A percentile compares a stretch with the other conserved stretches of the same genome.
Evolutionary conservation across 2,797 vertebrate genomes (phyloP).

Genomic region (Lacerta bilineata): DNA sequence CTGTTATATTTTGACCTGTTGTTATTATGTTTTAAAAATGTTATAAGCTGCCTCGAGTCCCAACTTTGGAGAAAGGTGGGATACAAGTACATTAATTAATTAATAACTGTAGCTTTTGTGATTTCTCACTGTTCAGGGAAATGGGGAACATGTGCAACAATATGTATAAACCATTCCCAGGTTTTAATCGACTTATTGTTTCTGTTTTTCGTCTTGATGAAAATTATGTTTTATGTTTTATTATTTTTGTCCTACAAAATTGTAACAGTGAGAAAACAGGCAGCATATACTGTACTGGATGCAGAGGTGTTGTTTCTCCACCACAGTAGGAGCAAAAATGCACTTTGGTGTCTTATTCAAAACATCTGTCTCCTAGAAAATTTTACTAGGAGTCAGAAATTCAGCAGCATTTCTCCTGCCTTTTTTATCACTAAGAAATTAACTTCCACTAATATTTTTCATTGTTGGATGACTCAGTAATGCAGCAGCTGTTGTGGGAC

Average conservation of each 20-base stretch:
- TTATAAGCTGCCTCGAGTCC: no score
- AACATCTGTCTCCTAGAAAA: background rate
- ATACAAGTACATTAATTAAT: no score
- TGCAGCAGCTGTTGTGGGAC: constrained; percentile 56
- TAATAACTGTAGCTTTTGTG: background rate
- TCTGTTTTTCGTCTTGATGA: no score
- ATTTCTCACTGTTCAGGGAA: background rate
- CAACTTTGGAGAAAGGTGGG: no score
- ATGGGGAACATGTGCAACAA: no score
- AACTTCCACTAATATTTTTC: constrained; percentile 36
- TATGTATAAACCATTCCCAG: no score
- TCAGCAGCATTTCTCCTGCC: background rate
- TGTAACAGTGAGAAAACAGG: background rate
- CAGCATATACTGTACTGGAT: background rate
- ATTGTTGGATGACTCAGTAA: constrained; percentile 47
- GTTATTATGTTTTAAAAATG: no score
- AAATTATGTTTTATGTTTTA: no score
- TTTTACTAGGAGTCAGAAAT: background rate
- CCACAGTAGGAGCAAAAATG: background rate
- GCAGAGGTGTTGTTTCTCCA: background rate
- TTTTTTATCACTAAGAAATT: constrained; percentile 48
- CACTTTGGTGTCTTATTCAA: background rate
- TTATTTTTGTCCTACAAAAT: background rate
- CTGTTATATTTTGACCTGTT: no score
- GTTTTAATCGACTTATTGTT: no score